These are phyloP conservation scores for Ondatra zibethicus DNA, from an alignment of 2,113 vertebrate species.

Conservation along the genomic window DNA sequence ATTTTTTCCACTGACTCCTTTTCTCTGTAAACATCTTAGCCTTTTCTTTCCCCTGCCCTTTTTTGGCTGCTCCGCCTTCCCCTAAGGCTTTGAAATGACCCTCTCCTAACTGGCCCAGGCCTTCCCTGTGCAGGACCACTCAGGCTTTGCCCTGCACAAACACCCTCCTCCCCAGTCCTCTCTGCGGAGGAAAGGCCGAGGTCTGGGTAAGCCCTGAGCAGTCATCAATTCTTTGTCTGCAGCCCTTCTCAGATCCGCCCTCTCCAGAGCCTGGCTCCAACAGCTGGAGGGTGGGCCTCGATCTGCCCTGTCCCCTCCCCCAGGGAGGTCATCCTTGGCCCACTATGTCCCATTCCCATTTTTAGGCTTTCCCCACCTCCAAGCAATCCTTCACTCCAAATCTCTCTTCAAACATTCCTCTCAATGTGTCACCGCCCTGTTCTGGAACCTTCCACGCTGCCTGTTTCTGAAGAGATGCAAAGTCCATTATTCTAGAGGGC, in stretches of 20 bases:
- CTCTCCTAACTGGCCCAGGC: slow-evolving; percentile 63
- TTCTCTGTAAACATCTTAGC: slow-evolving; percentile 79
- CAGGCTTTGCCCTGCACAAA: slow-evolving; percentile 35
- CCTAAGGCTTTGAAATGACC: slow-evolving; percentile 60
- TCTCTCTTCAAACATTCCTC: background rate
- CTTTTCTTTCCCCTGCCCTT: slow-evolving; percentile 78
- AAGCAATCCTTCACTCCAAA: background rate
- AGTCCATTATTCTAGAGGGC: background rate
- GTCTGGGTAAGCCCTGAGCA: slow-evolving; percentile 24
- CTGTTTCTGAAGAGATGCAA: background rate
- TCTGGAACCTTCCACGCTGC: slow-evolving; percentile 1
- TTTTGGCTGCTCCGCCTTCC: slow-evolving; percentile 66
- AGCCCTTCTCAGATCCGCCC: slow-evolving; percentile 26
- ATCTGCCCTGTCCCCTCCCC: background rate
- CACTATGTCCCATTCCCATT: background rate
- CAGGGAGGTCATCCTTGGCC: background rate
- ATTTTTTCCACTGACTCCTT: slow-evolving; percentile 77
- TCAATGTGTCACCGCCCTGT: background rate
- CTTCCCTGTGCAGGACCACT: background rate
- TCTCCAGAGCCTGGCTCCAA: background rate
- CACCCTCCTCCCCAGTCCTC: background rate
- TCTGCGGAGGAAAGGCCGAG: slow-evolving; percentile 64
- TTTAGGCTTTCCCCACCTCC: background rate
- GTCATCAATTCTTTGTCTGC: slow-evolving; percentile 52
- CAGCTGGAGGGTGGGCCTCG: background rate